Conservation (phyloP, 2,888 invertebrate genomes). For the Bombylius discolor region DNA sequence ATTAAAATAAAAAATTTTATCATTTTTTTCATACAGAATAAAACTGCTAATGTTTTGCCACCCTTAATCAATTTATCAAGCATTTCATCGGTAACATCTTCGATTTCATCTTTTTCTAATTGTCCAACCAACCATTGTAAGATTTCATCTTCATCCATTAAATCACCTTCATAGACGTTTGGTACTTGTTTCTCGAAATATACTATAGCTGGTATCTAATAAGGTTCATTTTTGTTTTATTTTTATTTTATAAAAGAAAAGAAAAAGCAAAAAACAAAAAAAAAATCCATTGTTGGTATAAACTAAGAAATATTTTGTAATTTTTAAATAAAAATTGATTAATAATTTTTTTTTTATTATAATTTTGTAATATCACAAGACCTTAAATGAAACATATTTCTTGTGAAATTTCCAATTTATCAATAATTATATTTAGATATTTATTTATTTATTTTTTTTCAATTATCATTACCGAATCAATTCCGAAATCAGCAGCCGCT, state of each 20-base stretch:
- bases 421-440: no score
- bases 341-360: neutral
- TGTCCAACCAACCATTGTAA: conserved; percentile 78
- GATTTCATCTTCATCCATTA: conserved; percentile 79
- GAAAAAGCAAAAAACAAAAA: neutral
- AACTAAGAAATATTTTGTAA: neutral
- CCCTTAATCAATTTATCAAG: conserved; percentile 77
- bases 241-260: neutral
- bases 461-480: conserved; percentile 42
- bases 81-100: conserved; percentile 91
- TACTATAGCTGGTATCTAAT: conserved; percentile 63
- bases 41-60: conserved; percentile 75
- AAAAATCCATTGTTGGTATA: neutral
- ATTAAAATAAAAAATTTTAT: neutral
- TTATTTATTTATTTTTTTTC: no score
- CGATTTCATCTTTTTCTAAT: conserved; percentile 83
- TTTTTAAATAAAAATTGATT: neutral
- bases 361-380: no score
- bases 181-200: conserved; percentile 91
- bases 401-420: no score
- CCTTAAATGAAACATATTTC: no score
- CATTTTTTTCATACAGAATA: conserved; percentile 57
- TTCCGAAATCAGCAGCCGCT: conserved; percentile 76
- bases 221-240: neutral
- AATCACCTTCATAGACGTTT: conserved; percentile 82